Conservation (phyloP, 2,888 invertebrate species). For the Hirudinaria manillensis region DNA sequence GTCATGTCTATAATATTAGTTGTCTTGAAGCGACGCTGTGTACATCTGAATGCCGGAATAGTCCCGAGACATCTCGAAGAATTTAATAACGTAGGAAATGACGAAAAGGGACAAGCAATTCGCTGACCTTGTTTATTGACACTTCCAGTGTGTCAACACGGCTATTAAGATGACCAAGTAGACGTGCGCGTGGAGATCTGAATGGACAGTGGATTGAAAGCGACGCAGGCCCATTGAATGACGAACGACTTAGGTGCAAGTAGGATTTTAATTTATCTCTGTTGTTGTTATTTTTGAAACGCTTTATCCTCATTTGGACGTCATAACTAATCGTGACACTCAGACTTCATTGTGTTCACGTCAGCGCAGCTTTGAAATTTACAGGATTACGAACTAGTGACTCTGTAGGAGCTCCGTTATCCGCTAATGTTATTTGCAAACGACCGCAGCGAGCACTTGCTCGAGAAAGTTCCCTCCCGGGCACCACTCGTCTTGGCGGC, state of each 20-base stretch:
- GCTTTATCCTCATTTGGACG: too few relatives aligned
- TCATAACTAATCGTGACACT: too few relatives aligned
- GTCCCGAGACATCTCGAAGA: too few relatives aligned
- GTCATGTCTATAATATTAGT: too few relatives aligned
- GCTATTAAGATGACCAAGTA: constrained; percentile 18
- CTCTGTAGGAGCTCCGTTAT: not conserved
- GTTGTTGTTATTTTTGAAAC: too few relatives aligned
- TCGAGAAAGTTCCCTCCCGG: not conserved
- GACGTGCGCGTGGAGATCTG: not conserved
- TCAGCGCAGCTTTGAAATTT: constrained; percentile 3
- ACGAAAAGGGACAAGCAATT: constrained; percentile 2
- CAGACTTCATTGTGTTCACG: not conserved
- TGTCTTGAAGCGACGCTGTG: too few relatives aligned
- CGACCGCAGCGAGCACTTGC: not conserved
- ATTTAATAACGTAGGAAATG: not conserved
- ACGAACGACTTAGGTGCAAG: too few relatives aligned
- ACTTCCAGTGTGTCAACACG: constrained; percentile 8
- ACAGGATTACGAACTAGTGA: not conserved
- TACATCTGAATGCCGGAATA: too few relatives aligned
- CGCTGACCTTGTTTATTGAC: constrained; percentile 5
- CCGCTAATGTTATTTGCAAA: constrained; percentile 8
- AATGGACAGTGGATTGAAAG: not conserved
- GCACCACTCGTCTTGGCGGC: too few relatives aligned
- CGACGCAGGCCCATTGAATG: too few relatives aligned
- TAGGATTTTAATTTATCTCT: too few relatives aligned